Evolutionary conservation across 2,113 vertebrate genomes (phyloP).

Genomic region (Pseudorhombus dupliciocellatus): DNA sequence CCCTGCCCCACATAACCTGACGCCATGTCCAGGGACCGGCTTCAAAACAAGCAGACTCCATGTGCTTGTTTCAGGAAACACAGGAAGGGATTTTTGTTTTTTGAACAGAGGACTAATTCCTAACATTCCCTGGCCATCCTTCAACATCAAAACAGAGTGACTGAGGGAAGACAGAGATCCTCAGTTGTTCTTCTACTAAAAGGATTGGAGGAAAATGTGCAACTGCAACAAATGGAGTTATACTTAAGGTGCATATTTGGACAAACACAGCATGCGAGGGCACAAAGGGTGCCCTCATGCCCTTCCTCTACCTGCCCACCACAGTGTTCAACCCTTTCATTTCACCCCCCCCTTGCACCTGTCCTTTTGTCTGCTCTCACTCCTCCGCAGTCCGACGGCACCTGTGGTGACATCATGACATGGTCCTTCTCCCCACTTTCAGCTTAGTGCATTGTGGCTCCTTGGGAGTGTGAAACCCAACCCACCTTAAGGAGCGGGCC

Average conservation of each 20-base stretch:
- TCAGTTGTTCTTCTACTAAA: slow-evolving; percentile 4
- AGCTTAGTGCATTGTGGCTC: slow-evolving; percentile 50
- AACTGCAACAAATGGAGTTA: neutral
- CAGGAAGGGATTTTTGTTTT: neutral
- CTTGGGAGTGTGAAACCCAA: slow-evolving; percentile 71
- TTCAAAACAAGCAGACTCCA: slow-evolving; percentile 25
- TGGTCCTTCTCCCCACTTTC: slow-evolving; percentile 34
- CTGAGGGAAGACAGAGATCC: slow-evolving; percentile 6
- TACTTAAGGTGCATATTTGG: neutral
- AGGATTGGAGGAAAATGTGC: neutral
- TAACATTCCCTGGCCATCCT: slow-evolving; percentile 43
- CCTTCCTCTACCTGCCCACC: slow-evolving; percentile 18
- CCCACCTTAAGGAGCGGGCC: slow-evolving; percentile 56
- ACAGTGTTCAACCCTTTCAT: neutral
- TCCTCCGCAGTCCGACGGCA: slow-evolving; percentile 27
- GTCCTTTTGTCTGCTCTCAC: slow-evolving; percentile 60
- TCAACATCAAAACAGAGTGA: slow-evolving; percentile 45
- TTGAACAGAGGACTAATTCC: slow-evolving; percentile 26
- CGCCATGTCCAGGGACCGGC: slow-evolving; percentile 2
- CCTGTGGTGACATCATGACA: slow-evolving; percentile 71
- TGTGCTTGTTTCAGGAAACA: slow-evolving; percentile 41
- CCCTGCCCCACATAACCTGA: slow-evolving; percentile 51
- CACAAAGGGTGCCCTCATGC: slow-evolving; percentile 29
- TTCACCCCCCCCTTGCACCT: slow-evolving; percentile 54
- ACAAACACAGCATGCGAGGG: neutral